Base-by-base conservation (phyloP, 2,888 invertebrate genomes). In the Lepidocyrtinus sp. region DNA sequence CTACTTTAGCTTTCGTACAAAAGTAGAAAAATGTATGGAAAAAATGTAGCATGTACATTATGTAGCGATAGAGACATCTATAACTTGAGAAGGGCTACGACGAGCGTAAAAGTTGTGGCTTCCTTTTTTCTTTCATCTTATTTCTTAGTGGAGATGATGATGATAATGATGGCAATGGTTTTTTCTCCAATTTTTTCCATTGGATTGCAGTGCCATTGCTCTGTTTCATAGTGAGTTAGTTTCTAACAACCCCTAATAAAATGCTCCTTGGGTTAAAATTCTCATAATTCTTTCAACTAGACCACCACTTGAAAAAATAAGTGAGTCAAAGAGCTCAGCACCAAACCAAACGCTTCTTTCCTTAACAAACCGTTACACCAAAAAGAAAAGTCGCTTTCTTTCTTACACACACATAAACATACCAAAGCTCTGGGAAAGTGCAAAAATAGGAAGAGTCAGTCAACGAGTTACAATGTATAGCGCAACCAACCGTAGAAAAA, bases 231-330 rank as follows among this genome's bases (percentile, higher is more conserved):
- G 25, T 25, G 75, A 76, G 70, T 24, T 27, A 26, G 65, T 1
- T 25, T 26, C 36, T 74, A 79, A 79, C 78, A 79, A 70, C 74
- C 79, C 79, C 69, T 74, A 79, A 79, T 79, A 79, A 79, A 79
- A 79, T 73, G 73, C 63, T 79, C 63, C 46, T 72, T 81, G 75
- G 81, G 81, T 75, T 81, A 81, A 81, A 81, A 81, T 71, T 81
- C 81, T 75, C 81, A 81, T 81, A 81, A 75, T 75, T 81, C 81
- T 80, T 75, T 74, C 62, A 77, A 50, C 59, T 65, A 67, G 62
- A 26, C 61, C 72, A 71, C 59, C n/a, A 59, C 59, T 59, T 59
- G 21, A 12, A 59, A 59, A 59, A 15, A 12, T 50, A 59, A 59
- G 59, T 59, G 59, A 59, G 59, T 59, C 59, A 59, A 59, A 21